Percentiles rank a stretch among this genome's conserved stretches.
Evolutionary conservation across 2,113 vertebrate genomes (phyloP).

Genomic region (Pelusios castaneus): DNA sequence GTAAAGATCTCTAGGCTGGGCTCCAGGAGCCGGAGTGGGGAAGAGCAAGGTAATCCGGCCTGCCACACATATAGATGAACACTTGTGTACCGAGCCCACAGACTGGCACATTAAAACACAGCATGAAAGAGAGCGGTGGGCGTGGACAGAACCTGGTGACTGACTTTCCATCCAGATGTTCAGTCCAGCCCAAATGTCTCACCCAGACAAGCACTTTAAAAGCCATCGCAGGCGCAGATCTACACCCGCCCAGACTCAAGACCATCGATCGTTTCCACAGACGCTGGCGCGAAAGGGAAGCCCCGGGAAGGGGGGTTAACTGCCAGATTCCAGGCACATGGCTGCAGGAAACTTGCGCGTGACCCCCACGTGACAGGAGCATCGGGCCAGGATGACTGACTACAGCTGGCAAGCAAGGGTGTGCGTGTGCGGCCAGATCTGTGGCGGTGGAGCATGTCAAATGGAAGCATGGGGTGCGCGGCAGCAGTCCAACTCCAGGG

Average conservation of each 20-base stretch:
- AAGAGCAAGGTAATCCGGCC: conserved; percentile 60
- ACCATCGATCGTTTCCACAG: conserved; percentile 52
- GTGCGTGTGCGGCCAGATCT: not conserved
- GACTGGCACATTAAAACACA: conserved; percentile 74
- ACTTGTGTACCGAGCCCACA: conserved; percentile 42
- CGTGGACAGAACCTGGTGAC: conserved; percentile 54
- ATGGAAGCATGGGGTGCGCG: too few relatives aligned
- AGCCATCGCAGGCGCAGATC: conserved; percentile 20
- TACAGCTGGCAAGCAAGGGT: too few relatives aligned
- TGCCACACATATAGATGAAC: conserved; percentile 78
- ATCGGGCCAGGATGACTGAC: fast-evolving
- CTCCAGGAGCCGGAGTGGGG: conserved; percentile 4
- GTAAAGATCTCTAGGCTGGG: not conserved
- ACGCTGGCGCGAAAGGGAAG: not conserved
- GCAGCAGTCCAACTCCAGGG: not conserved
- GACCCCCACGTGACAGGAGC: not conserved
- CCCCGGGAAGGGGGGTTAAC: not conserved
- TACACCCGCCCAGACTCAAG: conserved; percentile 23
- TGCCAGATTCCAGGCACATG: not conserved
- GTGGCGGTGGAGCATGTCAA: too few relatives aligned
- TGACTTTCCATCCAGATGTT: conserved; percentile 72
- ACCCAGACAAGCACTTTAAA: conserved; percentile 64
- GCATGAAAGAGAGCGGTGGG: conserved; percentile 16
- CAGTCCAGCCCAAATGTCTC: conserved; percentile 71
- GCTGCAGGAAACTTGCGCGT: not conserved